Evolutionary conservation across 2,888 invertebrate genomes (phyloP), one percentile per base, ranked within the genome.

Genomic region (Reticulitermes lucifugus): DNA sequence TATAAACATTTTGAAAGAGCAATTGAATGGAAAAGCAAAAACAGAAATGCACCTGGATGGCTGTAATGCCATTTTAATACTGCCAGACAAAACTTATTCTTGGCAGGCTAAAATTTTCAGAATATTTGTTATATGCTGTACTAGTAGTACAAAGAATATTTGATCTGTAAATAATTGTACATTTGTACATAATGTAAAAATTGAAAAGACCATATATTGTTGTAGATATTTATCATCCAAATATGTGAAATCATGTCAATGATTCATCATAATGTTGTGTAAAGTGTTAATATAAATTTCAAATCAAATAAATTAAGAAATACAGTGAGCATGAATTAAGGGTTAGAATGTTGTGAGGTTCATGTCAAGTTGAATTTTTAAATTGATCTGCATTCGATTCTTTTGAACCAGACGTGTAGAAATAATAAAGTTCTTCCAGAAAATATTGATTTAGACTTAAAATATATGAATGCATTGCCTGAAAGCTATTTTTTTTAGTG

Each of bases 151-250:
- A 81, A 81, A 51, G 35, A 77, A 18, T 77, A 77, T 46, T 46
- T 77, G 46, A 41, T 77, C 35, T 81, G 81, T 81, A 81, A 81
- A 81, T 81, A 70, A 81, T 18, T 83, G 83, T 84, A 84, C 77
- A 77, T 84, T 60, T 84, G 84, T 84, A 84, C 77, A 84, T 84
- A 79, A 41, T 83, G 82, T 83, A 83, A 77, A 84, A 84, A 73
- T 18, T 25, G 59, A n/a, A 80, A 18, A n/a, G 41, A 60, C 60
- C 12, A 14, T 43, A n/a, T 35, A 81, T 65, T 41, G 70, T 65
- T 41, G 81, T 81, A 81, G 81, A 43, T 81, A 81, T 81, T 81
- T 81, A 70, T 81, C 43, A 81, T 81, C 41, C 43, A 81, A 59
- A 43, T 41, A 70, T 81, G 59, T 81, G n/a, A 81, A 77, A 43